These are phyloP conservation scores for Brachylomia viminalis DNA, from an alignment of 2,888 invertebrate species.

Conservation along the genomic window DNA sequence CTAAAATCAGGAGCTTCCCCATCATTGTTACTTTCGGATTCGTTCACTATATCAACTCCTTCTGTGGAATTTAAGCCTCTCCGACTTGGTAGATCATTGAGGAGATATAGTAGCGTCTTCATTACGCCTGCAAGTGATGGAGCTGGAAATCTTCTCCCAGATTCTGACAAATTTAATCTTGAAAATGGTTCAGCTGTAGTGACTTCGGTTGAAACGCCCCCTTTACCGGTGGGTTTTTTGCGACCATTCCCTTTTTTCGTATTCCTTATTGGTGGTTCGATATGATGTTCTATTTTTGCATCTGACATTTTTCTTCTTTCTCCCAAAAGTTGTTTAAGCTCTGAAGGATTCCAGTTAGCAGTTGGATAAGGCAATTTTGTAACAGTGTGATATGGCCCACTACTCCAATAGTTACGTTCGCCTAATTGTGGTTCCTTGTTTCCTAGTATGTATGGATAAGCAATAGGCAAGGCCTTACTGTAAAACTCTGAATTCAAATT, in stretches of 20 bases:
- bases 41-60: constrained; percentile 21
- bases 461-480: background rate
- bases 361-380: constrained; percentile 22
- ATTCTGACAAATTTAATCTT: constrained; percentile 35
- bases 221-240: background rate
- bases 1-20: constrained; percentile 72
- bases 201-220: background rate
- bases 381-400: constrained; percentile 17
- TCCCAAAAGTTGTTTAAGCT: background rate
- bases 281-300: constrained; percentile 47
- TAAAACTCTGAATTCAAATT: constrained; percentile 2
- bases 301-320: constrained; percentile 37
- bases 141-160: constrained; percentile 38
- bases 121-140: constrained; percentile 30
- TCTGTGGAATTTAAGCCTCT: constrained; percentile 31
- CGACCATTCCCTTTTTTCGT: constrained; percentile 10
- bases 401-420: constrained; percentile 27
- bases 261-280: constrained; percentile 17
- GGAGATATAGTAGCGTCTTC: constrained; percentile 42
- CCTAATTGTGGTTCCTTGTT: background rate
- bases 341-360: constrained; percentile 24
- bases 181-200: constrained; percentile 3
- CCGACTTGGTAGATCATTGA: constrained; percentile 27
- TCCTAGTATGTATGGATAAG: constrained; percentile 6
- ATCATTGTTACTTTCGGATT: constrained; percentile 49